Evolutionary conservation across 2,113 vertebrate genomes (phyloP), one percentile per base, ranked within the genome.

Genomic region (Datnioides undecimradiatus): DNA sequence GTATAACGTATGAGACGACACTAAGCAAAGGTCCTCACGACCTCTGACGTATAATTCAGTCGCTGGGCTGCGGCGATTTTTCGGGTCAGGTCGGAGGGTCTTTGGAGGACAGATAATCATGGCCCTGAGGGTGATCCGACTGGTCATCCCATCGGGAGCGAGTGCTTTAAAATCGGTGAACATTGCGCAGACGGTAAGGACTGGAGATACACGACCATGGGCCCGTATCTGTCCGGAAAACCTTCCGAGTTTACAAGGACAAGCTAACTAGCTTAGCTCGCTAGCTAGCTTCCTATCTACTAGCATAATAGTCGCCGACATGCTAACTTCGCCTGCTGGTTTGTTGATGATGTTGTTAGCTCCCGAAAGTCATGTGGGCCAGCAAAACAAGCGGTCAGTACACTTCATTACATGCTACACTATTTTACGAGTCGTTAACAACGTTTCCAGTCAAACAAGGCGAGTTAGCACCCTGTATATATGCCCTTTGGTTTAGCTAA

Each of bases 91-190:
- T 75, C 51, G 73, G 49, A 71, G 70, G 43, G 27, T 23, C 23
- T 66, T 55, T 79, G 79, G 49, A 77, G 76, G 75, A 79, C 45
- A 65, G 57, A 2, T 27, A 49, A 82, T 4, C 62, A 95, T 95
- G 95, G 90, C 93, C 41, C 83, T 93, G 34, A 83, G 86, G 86
- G 80, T 85, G 23, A 76, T 90, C 55, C 89, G 92, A 36, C 34
- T 90, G 79, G 31, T 94, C 45, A 40, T 87, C 62, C 90, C 93
- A 0, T 5, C 87, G 25, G 88, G 91, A 78, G 17, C 84, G 33
- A 36, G 63, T 5, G 72, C 71, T 14, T 57, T 90, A 7, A 89
- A 36, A 77, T 63, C 84, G 2, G 78, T 29, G 5, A 49, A n/a
- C 13, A 6, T 46, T 0, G 21, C 64, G 2, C 91, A 86, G 12